Base-by-base conservation (phyloP, 2,113 vertebrate genomes). In the Hypomesus transpacificus region DNA sequence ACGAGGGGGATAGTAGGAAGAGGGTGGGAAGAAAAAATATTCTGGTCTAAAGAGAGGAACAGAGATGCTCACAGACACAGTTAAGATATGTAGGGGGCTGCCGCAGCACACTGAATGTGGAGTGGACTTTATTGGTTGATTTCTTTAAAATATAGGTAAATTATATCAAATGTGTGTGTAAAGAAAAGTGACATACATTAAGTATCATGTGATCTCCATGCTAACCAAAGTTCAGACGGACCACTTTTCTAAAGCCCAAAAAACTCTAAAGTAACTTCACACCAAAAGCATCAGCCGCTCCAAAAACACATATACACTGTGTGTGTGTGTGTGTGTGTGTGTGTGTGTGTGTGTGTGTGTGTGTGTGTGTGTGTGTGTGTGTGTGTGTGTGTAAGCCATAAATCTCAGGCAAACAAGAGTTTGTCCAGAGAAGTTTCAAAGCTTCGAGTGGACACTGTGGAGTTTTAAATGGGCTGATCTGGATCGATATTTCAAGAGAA, bases 371-470 rank as follows among this genome's bases (percentile, higher is more conserved):
- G 71, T 81, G 83, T 28, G 11, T 28, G 22, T 75, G 24, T 26
- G 24, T 26, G 24, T 26, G 24, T 26, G 24, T 26, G 24, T 2
- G 24, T 24, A n/a, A 1, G 51, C 1, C 8, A 52, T 1, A 52
- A 52, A 52, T n/a, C 57, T 59, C 22, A 22, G 9, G n/a, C 11
- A 61, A 61, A 28, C 24, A 28, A 11, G 3, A 14, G 24, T 28
- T 61, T 28, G 24, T 61, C 4, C 59, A 28, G 59, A 5, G 14
- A 17, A 28, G 75, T 74, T 82, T 16, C 18, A 73, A 84, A 80
- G 79, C 80, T 84, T 86, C 59, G 80, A 69, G 74, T 70, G 0
- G 17, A 73, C 78, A 86, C 78, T 75, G 52, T 67, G 69, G 80
- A 76, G 60, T 71, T 81, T 62, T 73, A 54, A 77, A 70, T 78